Conservation (phyloP, 2,888 invertebrate species). For the Pomacea canaliculata region DNA sequence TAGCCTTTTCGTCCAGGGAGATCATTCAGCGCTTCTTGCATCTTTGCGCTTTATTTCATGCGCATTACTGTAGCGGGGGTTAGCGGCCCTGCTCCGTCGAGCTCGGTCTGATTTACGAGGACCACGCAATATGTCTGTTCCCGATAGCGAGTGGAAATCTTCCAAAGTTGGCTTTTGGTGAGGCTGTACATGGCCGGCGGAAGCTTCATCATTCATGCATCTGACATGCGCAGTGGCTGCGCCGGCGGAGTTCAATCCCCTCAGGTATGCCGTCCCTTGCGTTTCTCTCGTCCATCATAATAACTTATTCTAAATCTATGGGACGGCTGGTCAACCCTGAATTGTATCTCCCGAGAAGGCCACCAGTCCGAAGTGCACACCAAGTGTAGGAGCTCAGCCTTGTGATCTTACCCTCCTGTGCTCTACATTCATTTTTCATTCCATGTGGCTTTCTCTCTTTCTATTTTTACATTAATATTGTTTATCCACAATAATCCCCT, state of each 20-base stretch:
- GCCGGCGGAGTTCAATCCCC: slow-evolving; percentile 8
- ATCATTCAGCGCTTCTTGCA: background rate
- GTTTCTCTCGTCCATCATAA: slow-evolving; percentile 16
- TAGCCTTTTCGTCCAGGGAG: background rate
- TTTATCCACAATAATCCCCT: too few relatives aligned
- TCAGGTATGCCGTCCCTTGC: slow-evolving; percentile 17
- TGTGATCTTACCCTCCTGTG: too few relatives aligned
- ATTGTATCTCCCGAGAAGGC: too few relatives aligned
- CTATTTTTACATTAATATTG: too few relatives aligned
- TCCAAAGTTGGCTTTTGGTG: slow-evolving; percentile 7
- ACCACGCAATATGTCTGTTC: slow-evolving; percentile 14
- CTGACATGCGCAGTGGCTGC: slow-evolving; percentile 25
- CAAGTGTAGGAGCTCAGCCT: too few relatives aligned
- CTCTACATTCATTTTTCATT: too few relatives aligned
- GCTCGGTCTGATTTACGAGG: slow-evolving; percentile 14
- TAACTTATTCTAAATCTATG: too few relatives aligned
- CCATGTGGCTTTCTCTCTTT: too few relatives aligned
- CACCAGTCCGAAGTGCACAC: too few relatives aligned
- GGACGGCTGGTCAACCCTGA: too few relatives aligned
- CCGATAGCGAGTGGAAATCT: slow-evolving; percentile 23
- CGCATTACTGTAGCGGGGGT: slow-evolving; percentile 19
- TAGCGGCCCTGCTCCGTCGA: background rate
- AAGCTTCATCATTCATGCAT: slow-evolving; percentile 22
- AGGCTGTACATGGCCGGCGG: slow-evolving; percentile 8
- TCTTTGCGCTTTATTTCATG: slow-evolving; percentile 25